Percentiles rank a stretch among this genome's conserved stretches.
Conservation (phyloP, 2,888 invertebrate species). For the Tenthredo distinguenda region DNA sequence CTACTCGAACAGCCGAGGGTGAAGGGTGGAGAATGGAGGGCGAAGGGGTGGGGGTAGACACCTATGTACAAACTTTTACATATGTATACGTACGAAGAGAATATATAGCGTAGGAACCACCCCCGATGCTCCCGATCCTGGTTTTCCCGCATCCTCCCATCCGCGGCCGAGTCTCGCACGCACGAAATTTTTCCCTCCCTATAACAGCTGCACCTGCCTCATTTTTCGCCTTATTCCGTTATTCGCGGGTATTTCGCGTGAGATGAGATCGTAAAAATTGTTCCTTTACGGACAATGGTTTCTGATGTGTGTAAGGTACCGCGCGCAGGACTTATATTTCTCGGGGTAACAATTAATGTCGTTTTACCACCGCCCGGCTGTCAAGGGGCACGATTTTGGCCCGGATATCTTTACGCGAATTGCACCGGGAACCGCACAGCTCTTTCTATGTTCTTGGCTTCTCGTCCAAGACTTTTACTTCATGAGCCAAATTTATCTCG, state of each 20-base stretch:
- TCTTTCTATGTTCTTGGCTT: constrained; percentile 22
- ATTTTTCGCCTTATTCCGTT: constrained; percentile 40
- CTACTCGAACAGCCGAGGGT: constrained; percentile 61
- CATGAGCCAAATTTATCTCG: constrained; percentile 31
- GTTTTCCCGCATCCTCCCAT: constrained; percentile 61
- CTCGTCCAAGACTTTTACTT: neutral
- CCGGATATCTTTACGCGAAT: constrained; percentile 13
- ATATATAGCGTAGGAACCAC: constrained; percentile 57
- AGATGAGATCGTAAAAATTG: neutral
- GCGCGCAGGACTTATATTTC: neutral
- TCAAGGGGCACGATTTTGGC: neutral
- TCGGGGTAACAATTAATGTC: constrained; percentile 17
- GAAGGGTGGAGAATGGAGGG: constrained; percentile 59
- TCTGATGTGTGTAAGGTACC: neutral
- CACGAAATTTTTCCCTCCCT: constrained; percentile 57
- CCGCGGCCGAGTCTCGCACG: constrained; percentile 62
- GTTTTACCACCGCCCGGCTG: neutral
- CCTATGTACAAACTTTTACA: constrained; percentile 60
- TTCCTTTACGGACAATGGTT: constrained; percentile 11
- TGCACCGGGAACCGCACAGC: neutral
- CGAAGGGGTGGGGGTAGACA: constrained; percentile 65
- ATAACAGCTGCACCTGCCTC: constrained; percentile 45
- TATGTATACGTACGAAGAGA: constrained; percentile 54
- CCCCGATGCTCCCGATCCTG: constrained; percentile 53
- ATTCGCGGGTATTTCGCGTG: constrained; percentile 53